Percentiles rank a stretch among this genome's conserved stretches.
Evolutionary conservation across 2,888 invertebrate species (phyloP).

Genomic region (Apocheima hispidaria): DNA sequence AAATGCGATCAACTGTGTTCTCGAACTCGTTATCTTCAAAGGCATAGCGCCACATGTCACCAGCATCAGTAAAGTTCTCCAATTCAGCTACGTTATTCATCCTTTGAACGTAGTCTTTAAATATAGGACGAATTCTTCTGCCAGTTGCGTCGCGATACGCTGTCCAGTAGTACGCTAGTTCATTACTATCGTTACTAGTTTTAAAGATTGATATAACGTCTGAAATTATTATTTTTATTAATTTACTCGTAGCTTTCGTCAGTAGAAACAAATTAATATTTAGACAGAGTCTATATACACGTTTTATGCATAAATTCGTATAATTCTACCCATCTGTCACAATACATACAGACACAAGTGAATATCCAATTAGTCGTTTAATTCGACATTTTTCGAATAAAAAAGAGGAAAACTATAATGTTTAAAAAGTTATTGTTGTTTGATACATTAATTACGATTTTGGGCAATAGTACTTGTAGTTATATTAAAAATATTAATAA

Average conservation of each 20-base stretch:
- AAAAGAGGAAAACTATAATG: not conserved
- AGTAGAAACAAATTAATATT: not conserved
- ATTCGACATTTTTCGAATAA: not conserved
- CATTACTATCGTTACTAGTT: conserved; percentile 86
- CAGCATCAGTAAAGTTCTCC: conserved; percentile 82
- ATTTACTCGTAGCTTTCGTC: not conserved
- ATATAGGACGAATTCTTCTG: conserved; percentile 85
- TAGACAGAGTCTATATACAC: not conserved
- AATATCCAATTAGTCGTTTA: not conserved
- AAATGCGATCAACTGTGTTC: conserved; percentile 78
- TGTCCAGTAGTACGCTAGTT: conserved; percentile 88
- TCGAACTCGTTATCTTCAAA: conserved; percentile 77
- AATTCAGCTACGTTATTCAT: conserved; percentile 87
- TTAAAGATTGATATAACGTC: conserved; percentile 76
- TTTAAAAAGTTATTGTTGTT: not conserved
- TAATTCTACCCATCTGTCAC: too few relatives aligned
- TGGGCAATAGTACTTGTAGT: not conserved
- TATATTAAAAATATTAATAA: conserved; percentile 18
- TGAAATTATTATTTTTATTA: conserved; percentile 47
- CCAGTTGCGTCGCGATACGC: conserved; percentile 89
- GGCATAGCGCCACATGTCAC: conserved; percentile 78
- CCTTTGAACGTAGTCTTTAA: conserved; percentile 86
- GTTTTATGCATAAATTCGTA: too few relatives aligned
- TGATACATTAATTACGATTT: not conserved
- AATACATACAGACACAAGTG: too few relatives aligned